Base-by-base conservation (phyloP, 1,140 invertebrate genomes). In the Aphaenogaster rudis region DNA sequence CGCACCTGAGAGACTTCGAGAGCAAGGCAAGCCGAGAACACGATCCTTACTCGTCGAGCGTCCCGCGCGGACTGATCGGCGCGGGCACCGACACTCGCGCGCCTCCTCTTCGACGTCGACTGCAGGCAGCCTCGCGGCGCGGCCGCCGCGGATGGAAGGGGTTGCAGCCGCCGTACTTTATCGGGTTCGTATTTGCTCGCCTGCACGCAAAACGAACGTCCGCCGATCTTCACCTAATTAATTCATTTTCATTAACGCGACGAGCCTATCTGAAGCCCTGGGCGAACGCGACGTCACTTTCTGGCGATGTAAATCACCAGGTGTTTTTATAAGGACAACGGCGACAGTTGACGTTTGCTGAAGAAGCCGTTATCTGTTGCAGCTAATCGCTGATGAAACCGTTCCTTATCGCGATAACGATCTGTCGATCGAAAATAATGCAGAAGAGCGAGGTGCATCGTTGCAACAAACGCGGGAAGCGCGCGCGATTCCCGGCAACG, bases 11-110 rank as follows among this genome's bases (percentile, higher is more conserved):
- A 45, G 67, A 74, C 45, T n/a, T 50, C 17, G 28, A 50, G 57
- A 54, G 15, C 33, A 36, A 33, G 69, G 28, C 15, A 17, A 66
- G 2, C 2, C 21, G 21, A 28, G 52, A 61, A 52, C 36, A 54
- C 76, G 80, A 89, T 50, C 88, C 81, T 91, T 87, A 67, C 90
- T 57, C 63, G 69, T 88, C 88, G 90, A 88, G 52, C 84, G 88
- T 90, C 86, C 92, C 92, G 92, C 93, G 92, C 91, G 88, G 89
- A 93, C 93, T 93, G 92, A 92, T 89, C 92, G 88, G 67, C 81
- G 87, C 81, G 52, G 39, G 8, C 86, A 69, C 72, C 69, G 79
- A 63, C 59, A 54, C 57, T 64, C 67, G 54, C 57, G 57, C 86
- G 64, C 86, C 36, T 77, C 86, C 72, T 42, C 63, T 80, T 72